Evolutionary conservation across 2,888 invertebrate species (phyloP), one percentile per base, ranked within the genome.

Genomic region (Ashinkailepas kermadecensis): DNA sequence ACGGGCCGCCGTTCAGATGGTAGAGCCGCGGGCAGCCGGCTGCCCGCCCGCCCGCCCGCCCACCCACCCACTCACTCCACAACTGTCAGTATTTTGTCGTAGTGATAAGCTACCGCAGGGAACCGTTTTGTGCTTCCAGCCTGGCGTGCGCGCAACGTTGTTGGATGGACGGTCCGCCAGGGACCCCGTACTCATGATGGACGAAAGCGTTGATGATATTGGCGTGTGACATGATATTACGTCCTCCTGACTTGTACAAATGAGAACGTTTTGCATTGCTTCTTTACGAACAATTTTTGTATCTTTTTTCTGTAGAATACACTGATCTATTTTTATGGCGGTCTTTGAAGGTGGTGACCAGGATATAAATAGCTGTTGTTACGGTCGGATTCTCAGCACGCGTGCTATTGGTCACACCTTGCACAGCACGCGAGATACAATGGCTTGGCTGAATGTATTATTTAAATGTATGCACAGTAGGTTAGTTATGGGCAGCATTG

Each of bases 81-180:
- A 74, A 74, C 74, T 56, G 74, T 74, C 74, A 74, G 74, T 74
- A 74, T 74, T 74, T 74, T 74, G 74, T 54, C 18, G 54, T 74
- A 74, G 74, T 74, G 74, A 74, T 74, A 54, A 25, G 74, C 18
- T 18, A 74, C 74, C 74, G 74, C 74, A 74, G 74, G 74, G 54
- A 74, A 39, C 23, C 21, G 74, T 54, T 56, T 15, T 15, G 74
- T 54, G 54, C 74, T 74, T 74, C 74, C 74, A 56, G 59, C 59
- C 59, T 59, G 12, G 59, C 7, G 59, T 59, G 2, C 8, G 74
- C 54, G 56, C 74, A 18, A 0, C 56, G 18, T 74, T 74, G 74
- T 74, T 74, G 54, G 59, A 59, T 59, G 59, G 7, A 25, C 62
- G 13, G 8, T 62, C 21, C 18, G 62, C 62, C 62, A 8, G 18